Base-by-base conservation (phyloP, 1,140 invertebrate species). In the Aphelenchoides besseyi region DNA sequence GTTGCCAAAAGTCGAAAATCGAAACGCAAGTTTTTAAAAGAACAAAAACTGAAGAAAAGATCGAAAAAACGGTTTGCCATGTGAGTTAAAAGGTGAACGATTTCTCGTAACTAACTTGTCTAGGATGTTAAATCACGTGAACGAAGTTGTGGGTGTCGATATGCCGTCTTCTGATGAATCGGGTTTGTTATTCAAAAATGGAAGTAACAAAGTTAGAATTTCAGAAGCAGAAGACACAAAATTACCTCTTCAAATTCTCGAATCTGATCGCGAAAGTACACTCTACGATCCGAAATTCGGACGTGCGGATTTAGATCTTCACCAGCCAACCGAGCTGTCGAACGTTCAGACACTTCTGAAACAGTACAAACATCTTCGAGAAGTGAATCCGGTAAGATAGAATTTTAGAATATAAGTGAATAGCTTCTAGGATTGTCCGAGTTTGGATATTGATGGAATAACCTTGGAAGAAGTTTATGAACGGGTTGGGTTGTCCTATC, bases 401-500 rank as follows among this genome's bases (percentile, higher is more conserved):
- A 8, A 33, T 23, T 33, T 59, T 5, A 5, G 23, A 59, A 8
- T 8, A 37, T 35, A 33, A n/a, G 3, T 64, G 5, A 23, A 41
- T 64, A 37, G 18, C 18, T 2, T 70, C n/a, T 32, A 70, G 69
- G 32, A 70, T 23, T 69, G 64, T 32, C 70, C 70, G 0, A 37
- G 28, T 5, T 33, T 71, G 1, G 70, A 71, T 12, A 66, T 41
- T 1, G 18, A 30, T 2, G 70, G 48, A 29, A 69, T 69, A 26
- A 68, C 66, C 2, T 28, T 71, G 29, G 70, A 71, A 68, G 30
- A 52, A 18, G 70, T 68, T 3, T 71, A 71, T 18, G 64, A 71
- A 29, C 70, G 70, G 26, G 41, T 29, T 28, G 70, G 70, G 2
- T 29, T 71, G 36, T 52, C 35, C 1, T 71, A 48, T 36, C 62